Evolutionary conservation across 1,140 invertebrate genomes (phyloP).

Genomic region (Drosophila mauritiana): DNA sequence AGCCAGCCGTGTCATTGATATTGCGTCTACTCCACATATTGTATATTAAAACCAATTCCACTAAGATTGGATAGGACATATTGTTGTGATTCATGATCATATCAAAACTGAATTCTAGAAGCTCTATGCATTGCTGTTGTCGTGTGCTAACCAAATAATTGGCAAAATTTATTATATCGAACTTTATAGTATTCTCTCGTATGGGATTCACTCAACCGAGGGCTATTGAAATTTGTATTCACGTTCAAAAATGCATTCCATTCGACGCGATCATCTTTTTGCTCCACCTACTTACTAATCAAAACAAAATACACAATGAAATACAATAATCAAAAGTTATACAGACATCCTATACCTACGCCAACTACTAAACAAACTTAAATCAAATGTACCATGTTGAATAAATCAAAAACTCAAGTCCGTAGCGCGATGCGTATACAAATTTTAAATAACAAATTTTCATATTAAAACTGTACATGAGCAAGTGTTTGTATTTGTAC

Average conservation of each 20-base stretch:
- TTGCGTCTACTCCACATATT: constrained; percentile 62
- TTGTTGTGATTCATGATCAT: constrained; percentile 82
- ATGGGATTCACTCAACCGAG: constrained; percentile 1
- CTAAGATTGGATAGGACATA: constrained; percentile 65
- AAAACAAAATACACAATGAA: constrained; percentile 31
- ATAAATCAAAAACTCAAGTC: constrained; percentile 57
- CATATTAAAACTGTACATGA: constrained; percentile 68
- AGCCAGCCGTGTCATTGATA: constrained; percentile 65
- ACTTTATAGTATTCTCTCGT: constrained; percentile 50
- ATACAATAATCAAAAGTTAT: constrained; percentile 59
- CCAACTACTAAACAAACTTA: constrained; percentile 27
- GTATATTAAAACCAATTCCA: constrained; percentile 62
- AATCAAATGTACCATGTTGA: constrained; percentile 59
- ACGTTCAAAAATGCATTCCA: constrained; percentile 64
- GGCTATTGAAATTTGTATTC: constrained; percentile 55
- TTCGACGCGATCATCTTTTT: constrained; percentile 57
- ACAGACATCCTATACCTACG: constrained; percentile 36
- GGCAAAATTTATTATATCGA: constrained; percentile 66
- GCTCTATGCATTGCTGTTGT: constrained; percentile 62
- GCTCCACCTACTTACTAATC: constrained; percentile 39
- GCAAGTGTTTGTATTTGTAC: constrained; percentile 56
- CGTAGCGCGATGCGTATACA: constrained; percentile 56
- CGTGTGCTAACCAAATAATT: constrained; percentile 60
- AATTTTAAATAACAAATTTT: constrained; percentile 74
- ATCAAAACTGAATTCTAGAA: constrained; percentile 72